phyloP scores from a whole-genome alignment of 2,888 invertebrate species.

The Branchipolynoe longqiensis region DNA sequence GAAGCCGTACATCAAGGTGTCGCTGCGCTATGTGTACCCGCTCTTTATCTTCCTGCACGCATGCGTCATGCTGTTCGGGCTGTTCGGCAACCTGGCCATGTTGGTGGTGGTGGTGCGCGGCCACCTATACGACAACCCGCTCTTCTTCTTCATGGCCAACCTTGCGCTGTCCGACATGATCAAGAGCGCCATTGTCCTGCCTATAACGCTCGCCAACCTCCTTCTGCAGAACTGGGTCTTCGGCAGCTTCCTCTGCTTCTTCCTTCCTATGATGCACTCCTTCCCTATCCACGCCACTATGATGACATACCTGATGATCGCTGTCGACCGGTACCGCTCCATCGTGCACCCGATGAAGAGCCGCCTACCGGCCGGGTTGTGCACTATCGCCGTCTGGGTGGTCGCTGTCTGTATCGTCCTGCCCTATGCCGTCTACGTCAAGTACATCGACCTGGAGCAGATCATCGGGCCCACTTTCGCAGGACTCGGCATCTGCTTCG shows the following conservation, averaged over 20 bases:
- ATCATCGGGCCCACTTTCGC: conserved; percentile 78
- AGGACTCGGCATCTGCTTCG: conserved; percentile 78
- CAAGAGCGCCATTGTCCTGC: conserved; percentile 87
- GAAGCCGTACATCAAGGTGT: conserved; percentile 85
- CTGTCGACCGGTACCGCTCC: conserved; percentile 87
- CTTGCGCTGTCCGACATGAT: conserved; percentile 86
- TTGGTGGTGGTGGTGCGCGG: conserved; percentile 83
- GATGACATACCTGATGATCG: conserved; percentile 87
- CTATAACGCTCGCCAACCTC: conserved; percentile 87
- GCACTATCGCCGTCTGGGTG: conserved; percentile 88
- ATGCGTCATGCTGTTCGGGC: conserved; percentile 79
- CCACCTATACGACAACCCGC: conserved; percentile 85
- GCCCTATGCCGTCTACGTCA: conserved; percentile 88
- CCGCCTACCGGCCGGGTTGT: conserved; percentile 86
- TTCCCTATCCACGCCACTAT: conserved; percentile 88
- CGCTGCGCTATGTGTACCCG: conserved; percentile 84
- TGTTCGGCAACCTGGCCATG: conserved; percentile 85
- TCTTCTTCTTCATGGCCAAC: conserved; percentile 87
- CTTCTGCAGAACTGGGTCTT: conserved; percentile 88
- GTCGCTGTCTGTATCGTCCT: conserved; percentile 87
- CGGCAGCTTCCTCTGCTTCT: conserved; percentile 88
- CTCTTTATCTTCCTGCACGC: conserved; percentile 86
- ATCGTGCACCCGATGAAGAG: conserved; percentile 86
- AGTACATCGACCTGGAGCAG: conserved; percentile 87
- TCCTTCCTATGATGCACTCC: conserved; percentile 89